These are phyloP conservation scores for Styela clava DNA, from an alignment of 23 tunicate species.

Conservation along the genomic window DNA sequence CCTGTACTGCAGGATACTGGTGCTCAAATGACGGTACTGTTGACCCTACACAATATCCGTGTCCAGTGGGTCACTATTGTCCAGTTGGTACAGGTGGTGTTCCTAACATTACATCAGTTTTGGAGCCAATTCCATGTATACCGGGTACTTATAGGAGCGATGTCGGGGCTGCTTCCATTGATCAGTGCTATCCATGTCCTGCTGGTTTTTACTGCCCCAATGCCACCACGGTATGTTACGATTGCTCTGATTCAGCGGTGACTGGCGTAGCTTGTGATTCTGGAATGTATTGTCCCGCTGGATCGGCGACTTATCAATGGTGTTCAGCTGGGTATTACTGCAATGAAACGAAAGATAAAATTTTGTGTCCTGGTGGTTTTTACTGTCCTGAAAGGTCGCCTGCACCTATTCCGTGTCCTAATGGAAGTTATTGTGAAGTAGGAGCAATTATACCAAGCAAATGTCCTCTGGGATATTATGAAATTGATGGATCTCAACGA, in stretches of 20 bases:
- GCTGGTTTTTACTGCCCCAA: conserved; percentile 91
- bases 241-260: conserved; percentile 87
- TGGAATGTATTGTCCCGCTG: conserved; percentile 78
- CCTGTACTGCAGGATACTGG: conserved; percentile 90
- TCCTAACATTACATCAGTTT: conserved; percentile 32
- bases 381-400: conserved; percentile 84
- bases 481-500: conserved; percentile 49
- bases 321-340: conserved; percentile 89
- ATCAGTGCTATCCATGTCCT: conserved; percentile 69
- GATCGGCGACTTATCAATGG: conserved; percentile 43
- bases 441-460: conserved; percentile 35
- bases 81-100: conserved; percentile 75
- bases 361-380: conserved; percentile 58
- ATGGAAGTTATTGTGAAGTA: conserved; percentile 67
- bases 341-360: conserved; percentile 48
- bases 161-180: conserved; percentile 31
- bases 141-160: conserved; percentile 78
- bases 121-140: conserved; percentile 89
- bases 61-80: conserved; percentile 97
- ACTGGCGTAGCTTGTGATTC: conserved; percentile 71
- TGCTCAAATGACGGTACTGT: conserved; percentile 76
- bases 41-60: conserved; percentile 62
- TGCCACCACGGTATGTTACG: conserved; percentile 80
- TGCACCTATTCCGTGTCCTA: conserved; percentile 67
- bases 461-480: conserved; percentile 87